Evolutionary conservation across 1,140 invertebrate species (phyloP), one percentile per base, ranked within the genome.

Genomic region (Drosophila mayri): DNA sequence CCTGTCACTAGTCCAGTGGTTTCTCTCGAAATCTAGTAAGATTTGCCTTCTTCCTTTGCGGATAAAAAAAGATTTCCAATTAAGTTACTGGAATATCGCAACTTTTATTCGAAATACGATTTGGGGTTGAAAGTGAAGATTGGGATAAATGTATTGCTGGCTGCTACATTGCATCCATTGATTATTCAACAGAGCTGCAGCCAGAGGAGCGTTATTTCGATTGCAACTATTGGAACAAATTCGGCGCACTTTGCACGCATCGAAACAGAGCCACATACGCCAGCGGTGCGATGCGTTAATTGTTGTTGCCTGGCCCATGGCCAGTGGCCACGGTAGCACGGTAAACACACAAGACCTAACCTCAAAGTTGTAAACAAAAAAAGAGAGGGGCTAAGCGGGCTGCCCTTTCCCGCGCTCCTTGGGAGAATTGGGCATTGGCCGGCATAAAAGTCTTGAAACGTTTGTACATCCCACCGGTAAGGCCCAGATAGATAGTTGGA

Each of bases 291-390:
- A 20, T 37, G 22, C 16, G 30, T 30, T 16, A 18, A 30, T 46
- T 46, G 63, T 46, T 64, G 60, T n/a, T 44, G 46, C 16, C 35
- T 22, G 44, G 30, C 62, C 28, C 20, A 43, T 50, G 40, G 57
- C 58, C 57, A 74, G 38, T 50, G 40, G 57, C 58, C 57, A 74
- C 68, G 68, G 70, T 72, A 47, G 32, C 49, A 54, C 54, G 43
- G 63, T 43, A 50, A 58, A 81, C 68, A 77, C 66, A 64, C 50
- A 76, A 59, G 32, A 72, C 79, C 40, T 91, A 87, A 90, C 87
- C 86, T 91, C 75, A 91, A 91, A 73, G 59, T 74, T 44, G 71
- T 75, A 81, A 85, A 90, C 78, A 85, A 88, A 78, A 73, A 50
- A 37, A 52, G 32, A 25, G 32, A 44, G 64, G 47, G 49, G 40